phyloP scores from a whole-genome alignment of 2,113 vertebrate species.

The Psammodynastes pulverulentus region DNA sequence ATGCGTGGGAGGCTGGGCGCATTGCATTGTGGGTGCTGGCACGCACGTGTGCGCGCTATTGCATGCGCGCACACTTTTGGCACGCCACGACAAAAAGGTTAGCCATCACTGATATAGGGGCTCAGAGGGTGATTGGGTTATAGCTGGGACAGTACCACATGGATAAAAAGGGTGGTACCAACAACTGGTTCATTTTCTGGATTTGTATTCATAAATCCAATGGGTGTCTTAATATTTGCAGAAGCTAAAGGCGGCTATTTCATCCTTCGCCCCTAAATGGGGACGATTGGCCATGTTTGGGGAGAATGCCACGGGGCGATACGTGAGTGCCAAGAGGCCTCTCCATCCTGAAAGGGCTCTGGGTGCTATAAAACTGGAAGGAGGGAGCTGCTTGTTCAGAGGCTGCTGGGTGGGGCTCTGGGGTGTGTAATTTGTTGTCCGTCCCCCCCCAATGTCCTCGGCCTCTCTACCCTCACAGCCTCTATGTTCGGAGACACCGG shows the following conservation, averaged over 20 bases:
- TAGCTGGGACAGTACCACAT: neutral
- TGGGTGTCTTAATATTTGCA: neutral
- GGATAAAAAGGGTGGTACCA: neutral
- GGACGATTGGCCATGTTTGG: neutral
- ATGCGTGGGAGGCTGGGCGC: too few species aligned
- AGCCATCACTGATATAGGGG: too few species aligned
- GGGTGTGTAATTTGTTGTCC: neutral
- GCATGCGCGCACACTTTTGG: too few species aligned
- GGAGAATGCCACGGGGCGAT: neutral
- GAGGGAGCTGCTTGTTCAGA: neutral
- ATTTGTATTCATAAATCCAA: neutral
- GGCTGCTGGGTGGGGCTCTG: neutral
- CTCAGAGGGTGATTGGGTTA: neutral
- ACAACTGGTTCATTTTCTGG: neutral
- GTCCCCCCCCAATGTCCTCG: neutral
- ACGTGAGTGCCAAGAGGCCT: neutral
- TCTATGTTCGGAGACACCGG: constrained; percentile 84
- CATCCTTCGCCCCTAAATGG: neutral
- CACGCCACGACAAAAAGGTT: too few species aligned
- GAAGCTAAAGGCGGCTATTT: neutral
- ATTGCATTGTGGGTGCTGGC: too few species aligned
- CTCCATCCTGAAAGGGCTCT: neutral
- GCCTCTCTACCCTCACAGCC: constrained; percentile 42
- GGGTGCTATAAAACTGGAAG: neutral
- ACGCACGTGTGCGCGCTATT: too few species aligned